These are phyloP conservation scores for Pyrocephalus nanus DNA, from an alignment of 2,797 vertebrate species.

Conservation along the genomic window DNA sequence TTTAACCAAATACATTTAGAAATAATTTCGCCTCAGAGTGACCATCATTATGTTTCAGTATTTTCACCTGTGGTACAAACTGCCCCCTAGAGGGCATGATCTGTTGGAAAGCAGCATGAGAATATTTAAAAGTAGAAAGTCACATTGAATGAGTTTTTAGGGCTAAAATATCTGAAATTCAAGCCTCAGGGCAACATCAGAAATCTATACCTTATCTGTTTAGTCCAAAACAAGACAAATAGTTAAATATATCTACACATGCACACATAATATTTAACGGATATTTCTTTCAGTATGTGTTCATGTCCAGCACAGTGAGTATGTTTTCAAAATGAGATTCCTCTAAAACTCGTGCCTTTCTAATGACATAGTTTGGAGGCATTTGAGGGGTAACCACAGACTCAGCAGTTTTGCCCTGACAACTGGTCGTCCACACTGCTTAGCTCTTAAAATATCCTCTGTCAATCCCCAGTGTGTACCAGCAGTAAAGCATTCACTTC, in stretches of 20 bases:
- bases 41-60: accelerated
- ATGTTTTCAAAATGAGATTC: neutral
- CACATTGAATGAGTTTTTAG: neutral
- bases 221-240: neutral
- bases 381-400: neutral
- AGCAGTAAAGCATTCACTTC: neutral
- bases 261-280: neutral
- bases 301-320: neutral
- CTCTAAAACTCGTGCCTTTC: neutral
- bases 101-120: neutral
- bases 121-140: neutral
- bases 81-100: neutral
- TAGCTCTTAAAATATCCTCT: neutral
- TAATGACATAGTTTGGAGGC: neutral
- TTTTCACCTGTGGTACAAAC: neutral
- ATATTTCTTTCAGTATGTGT: neutral
- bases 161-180: neutral
- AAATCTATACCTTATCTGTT: neutral
- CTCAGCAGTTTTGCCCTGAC: neutral
- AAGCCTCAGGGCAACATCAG: neutral
- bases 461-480: neutral
- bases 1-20: neutral
- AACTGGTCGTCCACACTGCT: neutral
- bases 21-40: neutral
- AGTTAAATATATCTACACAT: neutral